These are phyloP conservation scores for Zaprionus lachaisei DNA, from an alignment of 1,140 invertebrate genomes.

Conservation along the genomic window DNA sequence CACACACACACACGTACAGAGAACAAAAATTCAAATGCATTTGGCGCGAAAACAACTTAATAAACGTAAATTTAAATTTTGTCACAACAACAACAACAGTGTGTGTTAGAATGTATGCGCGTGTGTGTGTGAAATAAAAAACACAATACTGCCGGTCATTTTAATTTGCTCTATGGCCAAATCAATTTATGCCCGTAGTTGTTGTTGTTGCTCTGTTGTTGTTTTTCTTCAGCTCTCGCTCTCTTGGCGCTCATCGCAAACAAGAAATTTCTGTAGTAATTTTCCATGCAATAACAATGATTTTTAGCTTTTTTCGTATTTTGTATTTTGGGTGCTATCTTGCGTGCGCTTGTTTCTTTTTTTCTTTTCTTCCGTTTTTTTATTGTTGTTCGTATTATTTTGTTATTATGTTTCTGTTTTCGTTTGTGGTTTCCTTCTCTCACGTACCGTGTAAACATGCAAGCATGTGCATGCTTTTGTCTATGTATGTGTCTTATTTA, in stretches of 20 bases:
- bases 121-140: slow-evolving; percentile 16
- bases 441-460: background rate
- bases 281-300: slow-evolving; percentile 83
- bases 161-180: slow-evolving; percentile 66
- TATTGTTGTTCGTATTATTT: slow-evolving; percentile 13
- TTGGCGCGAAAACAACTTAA: slow-evolving; percentile 62
- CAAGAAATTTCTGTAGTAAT: slow-evolving; percentile 78
- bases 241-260: slow-evolving; percentile 38
- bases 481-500: background rate
- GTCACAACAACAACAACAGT: slow-evolving; percentile 48
- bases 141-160: slow-evolving; percentile 55
- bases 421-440: background rate
- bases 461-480: background rate
- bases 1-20: slow-evolving; percentile 8
- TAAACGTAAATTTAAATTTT: slow-evolving; percentile 57
- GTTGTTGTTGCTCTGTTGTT: slow-evolving; percentile 41
- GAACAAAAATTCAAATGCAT: slow-evolving; percentile 48
- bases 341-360: slow-evolving; percentile 34
- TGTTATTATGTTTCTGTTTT: slow-evolving; percentile 12
- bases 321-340: slow-evolving; percentile 50
- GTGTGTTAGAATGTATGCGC: slow-evolving; percentile 29
- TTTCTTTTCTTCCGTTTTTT: slow-evolving; percentile 21
- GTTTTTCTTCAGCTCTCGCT: slow-evolving; percentile 48
- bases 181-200: slow-evolving; percentile 70
- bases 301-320: slow-evolving; percentile 67